phyloP scores from a whole-genome alignment of 2,113 vertebrate genomes.

The Gnathochromis pfefferi region DNA sequence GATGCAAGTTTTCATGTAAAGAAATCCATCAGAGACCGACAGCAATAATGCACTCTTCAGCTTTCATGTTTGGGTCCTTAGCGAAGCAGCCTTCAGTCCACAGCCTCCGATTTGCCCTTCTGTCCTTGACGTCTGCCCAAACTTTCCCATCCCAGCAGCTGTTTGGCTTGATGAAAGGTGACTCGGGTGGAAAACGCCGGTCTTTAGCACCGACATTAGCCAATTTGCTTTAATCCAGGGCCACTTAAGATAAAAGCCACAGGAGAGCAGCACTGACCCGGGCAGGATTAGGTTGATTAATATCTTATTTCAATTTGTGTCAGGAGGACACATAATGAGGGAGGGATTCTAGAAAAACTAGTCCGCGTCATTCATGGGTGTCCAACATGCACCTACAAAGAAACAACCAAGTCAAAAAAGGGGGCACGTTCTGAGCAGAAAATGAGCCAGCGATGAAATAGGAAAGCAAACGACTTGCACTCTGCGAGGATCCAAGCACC shows the following conservation, averaged over 20 bases:
- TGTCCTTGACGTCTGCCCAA: neutral
- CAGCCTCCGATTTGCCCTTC: neutral
- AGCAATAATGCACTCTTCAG: neutral
- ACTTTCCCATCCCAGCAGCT: neutral
- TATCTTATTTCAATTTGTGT: constrained; percentile 1
- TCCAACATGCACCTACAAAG: neutral
- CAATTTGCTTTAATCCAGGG: neutral
- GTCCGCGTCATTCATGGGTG: neutral
- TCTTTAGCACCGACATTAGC: neutral
- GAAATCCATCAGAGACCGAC: neutral
- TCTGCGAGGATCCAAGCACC: neutral
- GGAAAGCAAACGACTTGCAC: neutral
- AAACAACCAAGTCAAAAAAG: neutral
- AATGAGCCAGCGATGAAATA: neutral
- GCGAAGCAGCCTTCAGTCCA: neutral
- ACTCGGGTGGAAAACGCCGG: neutral
- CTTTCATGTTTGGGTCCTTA: neutral
- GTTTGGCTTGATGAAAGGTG: neutral
- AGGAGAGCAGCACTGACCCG: neutral
- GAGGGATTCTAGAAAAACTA: neutral
- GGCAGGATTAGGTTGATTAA: neutral
- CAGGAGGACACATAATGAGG: neutral
- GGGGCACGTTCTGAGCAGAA: neutral
- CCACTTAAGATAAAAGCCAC: neutral
- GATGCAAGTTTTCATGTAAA: neutral